Conservation (phyloP, 2,797 vertebrate species). For the Malacoraja senta region DNA sequence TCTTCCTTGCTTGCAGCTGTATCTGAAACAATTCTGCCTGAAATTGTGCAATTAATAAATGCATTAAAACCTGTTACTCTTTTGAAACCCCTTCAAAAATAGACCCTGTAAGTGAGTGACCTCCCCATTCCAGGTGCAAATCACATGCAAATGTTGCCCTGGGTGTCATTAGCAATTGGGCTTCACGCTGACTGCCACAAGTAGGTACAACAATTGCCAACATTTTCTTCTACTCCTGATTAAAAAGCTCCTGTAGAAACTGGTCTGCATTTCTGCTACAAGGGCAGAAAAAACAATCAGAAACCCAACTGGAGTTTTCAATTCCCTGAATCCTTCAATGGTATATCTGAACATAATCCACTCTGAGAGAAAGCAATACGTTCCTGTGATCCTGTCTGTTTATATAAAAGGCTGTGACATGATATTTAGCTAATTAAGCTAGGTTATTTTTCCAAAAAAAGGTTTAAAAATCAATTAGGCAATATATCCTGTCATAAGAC, state of each 20-base stretch:
- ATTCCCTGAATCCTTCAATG: background rate
- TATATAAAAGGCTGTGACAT: background rate
- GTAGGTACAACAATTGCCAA: background rate
- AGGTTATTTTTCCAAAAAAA: too few species aligned
- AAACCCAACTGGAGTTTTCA: background rate
- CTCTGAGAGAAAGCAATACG: too few species aligned
- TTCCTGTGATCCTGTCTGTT: background rate
- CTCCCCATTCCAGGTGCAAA: background rate
- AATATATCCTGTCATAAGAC: background rate
- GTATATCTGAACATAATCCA: background rate
- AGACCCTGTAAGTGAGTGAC: background rate
- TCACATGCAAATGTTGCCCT: background rate
- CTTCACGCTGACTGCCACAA: background rate
- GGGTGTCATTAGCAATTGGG: background rate
- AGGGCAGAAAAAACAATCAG: background rate
- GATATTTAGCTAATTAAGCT: background rate
- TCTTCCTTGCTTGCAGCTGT: background rate
- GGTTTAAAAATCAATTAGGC: background rate
- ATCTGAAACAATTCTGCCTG: background rate
- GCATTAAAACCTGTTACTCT: background rate
- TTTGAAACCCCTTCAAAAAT: background rate
- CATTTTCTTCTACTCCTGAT: background rate
- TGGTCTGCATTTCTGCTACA: background rate
- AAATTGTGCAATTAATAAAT: background rate
- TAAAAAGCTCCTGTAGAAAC: background rate